Conservation (phyloP, 2,113 vertebrate genomes). For the Siniperca knerii region DNA sequence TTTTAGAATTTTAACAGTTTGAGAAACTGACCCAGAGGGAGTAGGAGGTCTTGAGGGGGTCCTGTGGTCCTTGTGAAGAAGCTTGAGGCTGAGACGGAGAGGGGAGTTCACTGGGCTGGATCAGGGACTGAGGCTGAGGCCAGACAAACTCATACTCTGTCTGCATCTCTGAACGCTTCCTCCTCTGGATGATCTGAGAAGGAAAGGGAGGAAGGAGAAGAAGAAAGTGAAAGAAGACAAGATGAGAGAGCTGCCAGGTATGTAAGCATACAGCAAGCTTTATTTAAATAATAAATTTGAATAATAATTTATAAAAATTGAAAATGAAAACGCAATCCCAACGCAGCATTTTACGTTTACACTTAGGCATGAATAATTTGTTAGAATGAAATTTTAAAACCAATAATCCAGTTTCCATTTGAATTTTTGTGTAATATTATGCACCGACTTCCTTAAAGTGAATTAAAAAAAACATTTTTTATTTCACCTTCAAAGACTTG, state of each 20-base stretch:
- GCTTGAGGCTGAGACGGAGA: conserved; percentile 80
- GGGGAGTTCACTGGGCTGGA: conserved; percentile 72
- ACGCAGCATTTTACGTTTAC: conserved; percentile 11
- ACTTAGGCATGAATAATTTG: conserved; percentile 33
- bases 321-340: neutral
- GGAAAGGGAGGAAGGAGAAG: neutral
- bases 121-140: conserved; percentile 83
- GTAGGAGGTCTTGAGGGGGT: conserved; percentile 75
- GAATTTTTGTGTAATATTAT: conserved; percentile 9
- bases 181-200: conserved; percentile 92
- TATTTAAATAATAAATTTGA: neutral
- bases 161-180: conserved; percentile 89
- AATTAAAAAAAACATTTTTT: neutral
- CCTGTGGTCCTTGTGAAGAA: conserved; percentile 74
- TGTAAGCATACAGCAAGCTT: neutral
- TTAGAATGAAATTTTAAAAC: conserved; percentile 35
- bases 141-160: conserved; percentile 87
- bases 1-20: neutral
- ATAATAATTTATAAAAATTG: conserved; percentile 25
- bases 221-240: neutral
- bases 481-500: conserved; percentile 20
- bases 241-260: neutral
- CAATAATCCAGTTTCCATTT: conserved; percentile 21
- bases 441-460: neutral
- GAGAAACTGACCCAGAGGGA: conserved; percentile 89